Evolutionary conservation across 2,797 vertebrate genomes (phyloP).

Genomic region (Rhadinocentrus ornatus): DNA sequence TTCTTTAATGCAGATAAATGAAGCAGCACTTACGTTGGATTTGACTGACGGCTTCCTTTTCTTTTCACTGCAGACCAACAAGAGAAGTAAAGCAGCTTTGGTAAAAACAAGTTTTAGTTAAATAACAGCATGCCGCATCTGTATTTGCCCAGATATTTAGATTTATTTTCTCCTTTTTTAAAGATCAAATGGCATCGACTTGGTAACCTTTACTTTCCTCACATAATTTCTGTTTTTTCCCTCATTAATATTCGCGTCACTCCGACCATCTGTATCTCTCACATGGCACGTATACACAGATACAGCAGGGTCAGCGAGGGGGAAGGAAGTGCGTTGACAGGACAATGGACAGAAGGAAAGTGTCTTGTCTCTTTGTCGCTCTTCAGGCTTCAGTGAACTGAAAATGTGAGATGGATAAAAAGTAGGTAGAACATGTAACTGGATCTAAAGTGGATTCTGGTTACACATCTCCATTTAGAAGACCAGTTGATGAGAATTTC

Average conservation of each 20-base stretch:
- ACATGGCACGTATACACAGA: conserved; percentile 7
- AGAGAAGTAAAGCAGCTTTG: conserved; percentile 7
- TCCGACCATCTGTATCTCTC: conserved; percentile 29
- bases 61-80: not conserved
- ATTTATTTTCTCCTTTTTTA: not conserved
- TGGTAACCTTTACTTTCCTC: not conserved
- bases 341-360: conserved; percentile 45
- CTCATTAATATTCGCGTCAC: conserved; percentile 37
- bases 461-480: not conserved
- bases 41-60: not conserved
- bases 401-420: conserved; percentile 46
- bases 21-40: not conserved
- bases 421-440: conserved; percentile 47
- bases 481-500: no score
- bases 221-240: not conserved
- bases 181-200: not conserved
- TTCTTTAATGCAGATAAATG: no score
- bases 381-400: conserved; percentile 26
- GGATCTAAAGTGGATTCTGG: conserved; percentile 24
- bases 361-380: conserved; percentile 40
- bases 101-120: not conserved
- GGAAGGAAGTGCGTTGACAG: conserved; percentile 53
- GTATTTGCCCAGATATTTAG: not conserved
- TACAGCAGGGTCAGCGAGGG: conserved; percentile 31
- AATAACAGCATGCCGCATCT: not conserved